phyloP scores from a whole-genome alignment of 2,888 invertebrate species.

The Drosophila incognita region DNA sequence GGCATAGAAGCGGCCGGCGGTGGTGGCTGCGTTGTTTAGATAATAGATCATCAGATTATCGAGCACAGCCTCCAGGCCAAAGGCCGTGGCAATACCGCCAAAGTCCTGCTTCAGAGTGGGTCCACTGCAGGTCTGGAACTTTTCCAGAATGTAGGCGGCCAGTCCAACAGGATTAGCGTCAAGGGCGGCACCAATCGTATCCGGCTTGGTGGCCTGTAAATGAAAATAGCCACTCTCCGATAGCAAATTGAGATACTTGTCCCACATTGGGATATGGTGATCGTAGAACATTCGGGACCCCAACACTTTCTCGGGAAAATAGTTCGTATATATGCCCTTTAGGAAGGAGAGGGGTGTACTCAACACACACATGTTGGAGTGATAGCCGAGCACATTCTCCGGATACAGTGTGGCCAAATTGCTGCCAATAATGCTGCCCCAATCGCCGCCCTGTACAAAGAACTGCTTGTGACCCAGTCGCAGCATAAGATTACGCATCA shows the following conservation, averaged over 20 bases:
- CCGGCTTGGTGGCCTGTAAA: conserved; percentile 94
- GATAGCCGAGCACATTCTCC: conserved; percentile 86
- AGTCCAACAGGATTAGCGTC: conserved; percentile 89
- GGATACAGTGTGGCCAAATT: conserved; percentile 88
- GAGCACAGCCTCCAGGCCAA: conserved; percentile 86
- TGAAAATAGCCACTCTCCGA: conserved; percentile 89
- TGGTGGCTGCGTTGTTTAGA: conserved; percentile 89
- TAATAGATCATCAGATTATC: conserved; percentile 94
- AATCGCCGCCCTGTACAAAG: conserved; percentile 92
- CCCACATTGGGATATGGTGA: conserved; percentile 85
- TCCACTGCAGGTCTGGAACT: conserved; percentile 91
- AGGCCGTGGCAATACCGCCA: conserved; percentile 84
- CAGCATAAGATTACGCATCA: conserved; percentile 89
- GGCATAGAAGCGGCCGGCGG: conserved; percentile 89
- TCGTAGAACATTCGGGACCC: conserved; percentile 86
- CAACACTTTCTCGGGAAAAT: conserved; percentile 84
- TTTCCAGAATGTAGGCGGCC: conserved; percentile 95
- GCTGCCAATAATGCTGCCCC: conserved; percentile 90
- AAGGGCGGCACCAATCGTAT: conserved; percentile 89
- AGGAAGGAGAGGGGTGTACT: conserved; percentile 51
- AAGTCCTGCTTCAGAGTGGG: conserved; percentile 86
- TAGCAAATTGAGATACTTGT: conserved; percentile 69
- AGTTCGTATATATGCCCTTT: conserved; percentile 85
- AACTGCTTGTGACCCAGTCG: conserved; percentile 88
- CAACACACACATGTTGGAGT: conserved; percentile 88